These are phyloP conservation scores for Sminthopsis crassicaudata DNA, from an alignment of 2,113 vertebrate genomes.

Conservation along the genomic window DNA sequence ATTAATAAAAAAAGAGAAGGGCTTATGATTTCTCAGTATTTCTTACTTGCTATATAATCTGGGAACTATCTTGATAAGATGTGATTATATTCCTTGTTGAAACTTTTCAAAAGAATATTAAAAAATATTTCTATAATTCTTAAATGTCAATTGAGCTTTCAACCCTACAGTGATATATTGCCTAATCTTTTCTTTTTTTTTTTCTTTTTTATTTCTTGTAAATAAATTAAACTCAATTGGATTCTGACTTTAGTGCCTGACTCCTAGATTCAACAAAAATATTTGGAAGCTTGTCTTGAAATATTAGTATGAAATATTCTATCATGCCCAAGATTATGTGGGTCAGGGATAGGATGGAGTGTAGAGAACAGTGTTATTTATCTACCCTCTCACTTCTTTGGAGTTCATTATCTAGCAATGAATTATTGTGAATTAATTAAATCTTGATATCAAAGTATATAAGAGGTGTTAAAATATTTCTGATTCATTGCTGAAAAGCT, in stretches of 20 bases:
- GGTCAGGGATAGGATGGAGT: fast-evolving
- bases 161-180: not conserved
- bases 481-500: not conserved
- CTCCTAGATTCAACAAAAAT: not conserved
- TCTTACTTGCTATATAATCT: not conserved
- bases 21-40: not conserved
- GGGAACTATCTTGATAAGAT: not conserved
- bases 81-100: not conserved
- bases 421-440: not conserved
- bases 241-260: not conserved
- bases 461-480: not conserved
- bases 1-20: too few relatives aligned
- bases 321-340: not conserved
- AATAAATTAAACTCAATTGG: not conserved
- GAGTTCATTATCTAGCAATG: not conserved
- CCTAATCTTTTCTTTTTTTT: not conserved
- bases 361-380: not conserved
- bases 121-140: not conserved
- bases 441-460: not conserved
- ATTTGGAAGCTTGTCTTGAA: not conserved
- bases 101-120: not conserved
- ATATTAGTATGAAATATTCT: not conserved
- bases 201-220: not conserved
- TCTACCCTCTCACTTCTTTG: not conserved
- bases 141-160: not conserved